A percentile compares a stretch with the other conserved stretches of the same genome.
These are phyloP conservation scores for Drosophila melanosoma DNA, from an alignment of 2,888 invertebrate genomes.

Conservation along the genomic window DNA sequence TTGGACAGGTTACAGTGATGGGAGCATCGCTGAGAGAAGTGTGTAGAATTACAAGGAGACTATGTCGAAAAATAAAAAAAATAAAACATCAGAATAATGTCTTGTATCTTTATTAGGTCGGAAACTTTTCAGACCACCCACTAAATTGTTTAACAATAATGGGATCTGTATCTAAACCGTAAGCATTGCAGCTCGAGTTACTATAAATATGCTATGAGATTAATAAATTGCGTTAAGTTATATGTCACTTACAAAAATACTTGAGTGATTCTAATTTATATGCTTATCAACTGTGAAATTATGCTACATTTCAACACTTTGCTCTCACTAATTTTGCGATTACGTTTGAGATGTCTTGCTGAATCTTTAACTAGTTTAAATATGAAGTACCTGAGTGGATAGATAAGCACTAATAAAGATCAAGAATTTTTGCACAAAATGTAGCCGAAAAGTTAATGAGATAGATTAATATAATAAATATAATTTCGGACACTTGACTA, in stretches of 20 bases:
- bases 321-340: constrained; percentile 43
- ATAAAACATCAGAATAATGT: no score
- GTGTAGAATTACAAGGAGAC: no score
- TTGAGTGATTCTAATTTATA: constrained; percentile 19
- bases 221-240: no score
- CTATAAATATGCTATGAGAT: constrained; percentile 53
- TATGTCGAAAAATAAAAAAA: no score
- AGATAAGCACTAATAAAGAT: constrained; percentile 69
- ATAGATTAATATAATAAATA: background rate
- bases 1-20: no score
- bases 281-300: constrained; percentile 52
- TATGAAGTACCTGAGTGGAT: constrained; percentile 72
- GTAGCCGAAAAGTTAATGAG: constrained; percentile 69
- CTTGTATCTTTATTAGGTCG: no score
- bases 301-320: constrained; percentile 24
- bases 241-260: constrained; percentile 71
- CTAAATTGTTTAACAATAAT: constrained; percentile 78
- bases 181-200: constrained; percentile 68
- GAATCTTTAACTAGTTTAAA: constrained; percentile 77
- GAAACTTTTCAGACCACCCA: no score
- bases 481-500: background rate
- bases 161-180: constrained; percentile 66
- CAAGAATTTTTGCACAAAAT: constrained; percentile 76
- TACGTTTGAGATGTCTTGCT: constrained; percentile 76
- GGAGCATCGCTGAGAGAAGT: no score